phyloP scores from a whole-genome alignment of 2,888 invertebrate genomes.

The Sussaba pulchella region DNA sequence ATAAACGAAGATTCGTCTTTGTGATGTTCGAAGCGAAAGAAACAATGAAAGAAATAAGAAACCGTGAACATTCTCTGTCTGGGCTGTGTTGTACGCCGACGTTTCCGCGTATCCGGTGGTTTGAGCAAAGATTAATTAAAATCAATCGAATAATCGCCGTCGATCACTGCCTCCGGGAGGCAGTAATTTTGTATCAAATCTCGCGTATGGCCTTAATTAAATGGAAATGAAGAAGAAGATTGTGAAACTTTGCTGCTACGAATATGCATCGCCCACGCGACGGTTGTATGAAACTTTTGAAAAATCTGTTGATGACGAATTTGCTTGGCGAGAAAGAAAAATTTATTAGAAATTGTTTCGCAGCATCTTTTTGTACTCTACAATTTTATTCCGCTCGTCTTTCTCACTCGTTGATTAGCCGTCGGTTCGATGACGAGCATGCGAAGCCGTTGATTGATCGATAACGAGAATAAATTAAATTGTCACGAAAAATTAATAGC shows the following conservation, averaged over 20 bases:
- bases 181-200: slow-evolving; percentile 75
- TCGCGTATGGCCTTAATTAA: slow-evolving; percentile 78
- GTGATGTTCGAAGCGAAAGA: slow-evolving; percentile 69
- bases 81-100: slow-evolving; percentile 77
- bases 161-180: slow-evolving; percentile 72
- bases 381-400: slow-evolving; percentile 56
- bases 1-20: slow-evolving; percentile 60
- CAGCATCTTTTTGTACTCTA: slow-evolving; percentile 75
- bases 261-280: background rate
- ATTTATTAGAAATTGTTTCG: slow-evolving; percentile 79
- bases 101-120: slow-evolving; percentile 70
- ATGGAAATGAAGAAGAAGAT: background rate
- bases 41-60: slow-evolving; percentile 45
- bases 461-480: slow-evolving; percentile 59
- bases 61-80: slow-evolving; percentile 82
- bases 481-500: slow-evolving; percentile 70
- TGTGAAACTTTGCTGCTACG: background rate
- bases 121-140: slow-evolving; percentile 70
- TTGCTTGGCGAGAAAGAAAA: slow-evolving; percentile 70
- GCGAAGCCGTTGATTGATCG: background rate
- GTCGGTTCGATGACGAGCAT: slow-evolving; percentile 9
- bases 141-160: slow-evolving; percentile 73
- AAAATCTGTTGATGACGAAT: slow-evolving; percentile 67
- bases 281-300: slow-evolving; percentile 24
- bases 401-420: background rate